phyloP scores from a whole-genome alignment of 2,797 vertebrate species.

The Enteromius paludinosus region DNA sequence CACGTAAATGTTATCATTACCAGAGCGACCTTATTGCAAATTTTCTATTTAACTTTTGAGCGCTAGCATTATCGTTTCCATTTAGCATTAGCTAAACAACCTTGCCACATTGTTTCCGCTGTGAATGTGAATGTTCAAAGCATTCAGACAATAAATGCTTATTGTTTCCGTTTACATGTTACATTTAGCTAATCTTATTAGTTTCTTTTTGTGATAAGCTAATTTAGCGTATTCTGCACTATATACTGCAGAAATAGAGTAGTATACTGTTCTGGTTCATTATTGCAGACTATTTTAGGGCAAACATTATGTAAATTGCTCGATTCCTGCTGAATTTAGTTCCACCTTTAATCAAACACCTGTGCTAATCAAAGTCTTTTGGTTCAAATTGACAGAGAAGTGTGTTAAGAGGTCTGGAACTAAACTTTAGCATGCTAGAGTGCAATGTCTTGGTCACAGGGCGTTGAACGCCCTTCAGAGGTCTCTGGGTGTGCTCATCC shows the following conservation, averaged over 20 bases:
- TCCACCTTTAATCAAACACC: slow-evolving; percentile 26
- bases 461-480: neutral
- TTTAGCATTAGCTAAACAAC: too few relatives aligned
- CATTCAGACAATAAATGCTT: neutral
- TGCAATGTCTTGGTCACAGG: neutral
- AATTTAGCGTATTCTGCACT: neutral
- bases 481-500: neutral
- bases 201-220: neutral
- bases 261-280: neutral
- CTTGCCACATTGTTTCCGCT: neutral
- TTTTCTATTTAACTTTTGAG: too few relatives aligned
- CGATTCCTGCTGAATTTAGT: slow-evolving; percentile 12
- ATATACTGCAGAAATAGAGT: neutral
- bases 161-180: neutral
- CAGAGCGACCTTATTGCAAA: too few relatives aligned
- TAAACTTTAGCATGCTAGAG: slow-evolving; percentile 5
- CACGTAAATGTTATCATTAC: too few relatives aligned
- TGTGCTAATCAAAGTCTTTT: slow-evolving; percentile 19
- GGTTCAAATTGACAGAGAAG: slow-evolving; percentile 18
- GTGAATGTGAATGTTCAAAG: neutral
- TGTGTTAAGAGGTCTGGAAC: neutral
- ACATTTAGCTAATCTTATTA: neutral
- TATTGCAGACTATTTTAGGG: neutral
- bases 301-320: slow-evolving; percentile 15
- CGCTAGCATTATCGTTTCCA: too few relatives aligned